These are phyloP conservation scores for Syngnathus typhle DNA, from an alignment of 2,113 vertebrate genomes.

Conservation along the genomic window DNA sequence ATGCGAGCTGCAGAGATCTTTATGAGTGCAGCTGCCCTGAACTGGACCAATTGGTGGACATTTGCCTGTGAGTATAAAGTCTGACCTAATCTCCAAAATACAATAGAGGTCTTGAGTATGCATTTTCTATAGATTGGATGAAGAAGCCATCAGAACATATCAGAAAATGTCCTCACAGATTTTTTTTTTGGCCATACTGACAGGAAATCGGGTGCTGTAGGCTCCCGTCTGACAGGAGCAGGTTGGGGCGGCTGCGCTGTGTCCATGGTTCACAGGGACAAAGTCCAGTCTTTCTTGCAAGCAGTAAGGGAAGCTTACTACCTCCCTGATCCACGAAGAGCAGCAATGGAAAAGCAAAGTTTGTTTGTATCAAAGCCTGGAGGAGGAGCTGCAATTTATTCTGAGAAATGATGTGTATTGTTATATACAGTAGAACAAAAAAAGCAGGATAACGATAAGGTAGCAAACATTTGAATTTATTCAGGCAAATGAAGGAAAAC, in stretches of 20 bases:
- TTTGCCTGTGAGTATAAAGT: conserved; percentile 83
- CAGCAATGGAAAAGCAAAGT: conserved; percentile 67
- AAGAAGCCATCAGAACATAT: too few species aligned
- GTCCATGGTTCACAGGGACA: conserved; percentile 85
- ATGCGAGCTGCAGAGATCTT: conserved; percentile 87
- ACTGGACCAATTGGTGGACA: conserved; percentile 87
- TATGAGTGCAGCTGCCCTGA: conserved; percentile 95
- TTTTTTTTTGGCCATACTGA: conserved; percentile 17
- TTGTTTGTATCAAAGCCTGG: conserved; percentile 91
- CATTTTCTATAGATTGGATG: neutral
- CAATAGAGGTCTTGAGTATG: neutral
- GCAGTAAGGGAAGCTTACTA: conserved; percentile 82
- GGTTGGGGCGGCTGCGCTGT: conserved; percentile 97
- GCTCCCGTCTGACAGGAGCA: conserved; percentile 91
- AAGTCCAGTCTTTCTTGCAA: conserved; percentile 76
- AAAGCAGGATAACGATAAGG: neutral
- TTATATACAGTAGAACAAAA: neutral
- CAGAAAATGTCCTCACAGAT: too few species aligned
- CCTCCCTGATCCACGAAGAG: conserved; percentile 56
- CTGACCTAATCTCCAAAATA: neutral
- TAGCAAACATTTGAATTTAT: neutral
- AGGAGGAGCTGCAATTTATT: conserved; percentile 81
- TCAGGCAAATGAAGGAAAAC: neutral
- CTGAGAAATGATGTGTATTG: conserved; percentile 66
- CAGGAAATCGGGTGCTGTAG: conserved; percentile 85